A percentile compares a stretch with the other conserved stretches of the same genome.
Conservation (phyloP, 2,888 invertebrate species). For the Rhagophthalmus giganteus region DNA sequence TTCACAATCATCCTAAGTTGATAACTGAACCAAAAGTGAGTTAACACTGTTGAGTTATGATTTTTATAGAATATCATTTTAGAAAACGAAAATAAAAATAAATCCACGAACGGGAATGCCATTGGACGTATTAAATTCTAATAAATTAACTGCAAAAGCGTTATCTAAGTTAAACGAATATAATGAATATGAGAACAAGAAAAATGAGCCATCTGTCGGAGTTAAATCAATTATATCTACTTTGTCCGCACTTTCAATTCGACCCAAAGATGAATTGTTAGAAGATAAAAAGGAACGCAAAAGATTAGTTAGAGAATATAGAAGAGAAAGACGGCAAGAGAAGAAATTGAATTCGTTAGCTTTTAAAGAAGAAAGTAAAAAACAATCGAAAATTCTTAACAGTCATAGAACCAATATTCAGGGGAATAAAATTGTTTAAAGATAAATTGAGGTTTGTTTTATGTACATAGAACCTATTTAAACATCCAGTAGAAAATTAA, state of each 20-base stretch:
- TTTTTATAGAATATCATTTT: slow-evolving; percentile 6
- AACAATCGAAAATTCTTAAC: slow-evolving; percentile 74
- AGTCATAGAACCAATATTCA: slow-evolving; percentile 77
- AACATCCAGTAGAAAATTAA: too few relatives aligned
- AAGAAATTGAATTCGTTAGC: slow-evolving; percentile 79
- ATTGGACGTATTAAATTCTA: slow-evolving; percentile 62
- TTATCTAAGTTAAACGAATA: slow-evolving; percentile 67
- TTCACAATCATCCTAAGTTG: slow-evolving; percentile 89
- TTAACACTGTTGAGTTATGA: slow-evolving; percentile 1
- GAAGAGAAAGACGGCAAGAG: slow-evolving; percentile 77
- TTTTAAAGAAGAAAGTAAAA: slow-evolving; percentile 83
- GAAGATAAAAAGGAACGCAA: slow-evolving; percentile 81
- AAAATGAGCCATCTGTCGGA: slow-evolving; percentile 62
- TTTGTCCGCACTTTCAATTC: slow-evolving; percentile 67
- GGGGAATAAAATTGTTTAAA: slow-evolving; percentile 67
- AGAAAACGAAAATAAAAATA: slow-evolving; percentile 67
- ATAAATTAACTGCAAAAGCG: slow-evolving; percentile 70
- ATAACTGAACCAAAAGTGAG: slow-evolving; percentile 73
- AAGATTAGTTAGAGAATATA: slow-evolving; percentile 74
- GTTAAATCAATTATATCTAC: slow-evolving; percentile 69
- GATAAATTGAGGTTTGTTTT: not conserved
- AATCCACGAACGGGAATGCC: slow-evolving; percentile 76
- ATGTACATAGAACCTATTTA: too few relatives aligned
- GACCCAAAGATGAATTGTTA: slow-evolving; percentile 75
- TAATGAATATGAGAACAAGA: slow-evolving; percentile 45